These are phyloP conservation scores for Perognathus longimembris DNA, from an alignment of 2,113 vertebrate genomes.

Conservation along the genomic window DNA sequence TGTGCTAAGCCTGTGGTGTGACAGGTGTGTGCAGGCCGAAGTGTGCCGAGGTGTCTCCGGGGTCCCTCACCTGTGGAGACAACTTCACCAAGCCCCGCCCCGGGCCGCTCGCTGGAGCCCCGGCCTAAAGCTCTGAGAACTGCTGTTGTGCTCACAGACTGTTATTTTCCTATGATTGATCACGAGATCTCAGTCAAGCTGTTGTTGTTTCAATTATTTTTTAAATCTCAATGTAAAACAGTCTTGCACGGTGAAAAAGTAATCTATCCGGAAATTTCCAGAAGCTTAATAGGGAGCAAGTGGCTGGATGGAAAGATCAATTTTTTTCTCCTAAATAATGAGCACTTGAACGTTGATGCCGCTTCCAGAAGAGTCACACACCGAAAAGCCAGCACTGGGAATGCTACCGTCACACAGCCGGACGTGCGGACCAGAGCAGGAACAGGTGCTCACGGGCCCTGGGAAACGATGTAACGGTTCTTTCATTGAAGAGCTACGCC, in stretches of 20 bases:
- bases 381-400: constrained; percentile 71
- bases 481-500: constrained; percentile 63
- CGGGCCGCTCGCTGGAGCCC: no score
- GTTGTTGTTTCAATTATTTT: not conserved
- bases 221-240: constrained; percentile 58
- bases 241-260: constrained; percentile 73
- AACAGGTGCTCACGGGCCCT: constrained; percentile 59
- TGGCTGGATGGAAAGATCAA: constrained; percentile 82
- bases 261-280: constrained; percentile 81
- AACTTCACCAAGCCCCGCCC: constrained; percentile 53
- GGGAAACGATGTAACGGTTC: constrained; percentile 58
- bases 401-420: constrained; percentile 50
- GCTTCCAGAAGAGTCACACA: constrained; percentile 76
- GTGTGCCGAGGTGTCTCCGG: not conserved
- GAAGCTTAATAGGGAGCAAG: constrained; percentile 82
- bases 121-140: not conserved
- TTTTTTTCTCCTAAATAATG: constrained; percentile 84
- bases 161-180: constrained; percentile 69
- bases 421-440: constrained; percentile 33
- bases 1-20: not conserved
- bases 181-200: constrained; percentile 19
- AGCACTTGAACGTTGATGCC: constrained; percentile 81
- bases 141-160: constrained; percentile 57
- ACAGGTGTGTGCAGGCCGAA: accelerated
- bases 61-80: constrained; percentile 1